phyloP scores from a whole-genome alignment of 1,140 invertebrate genomes.

The Pseudomyrmex flavicornis region DNA sequence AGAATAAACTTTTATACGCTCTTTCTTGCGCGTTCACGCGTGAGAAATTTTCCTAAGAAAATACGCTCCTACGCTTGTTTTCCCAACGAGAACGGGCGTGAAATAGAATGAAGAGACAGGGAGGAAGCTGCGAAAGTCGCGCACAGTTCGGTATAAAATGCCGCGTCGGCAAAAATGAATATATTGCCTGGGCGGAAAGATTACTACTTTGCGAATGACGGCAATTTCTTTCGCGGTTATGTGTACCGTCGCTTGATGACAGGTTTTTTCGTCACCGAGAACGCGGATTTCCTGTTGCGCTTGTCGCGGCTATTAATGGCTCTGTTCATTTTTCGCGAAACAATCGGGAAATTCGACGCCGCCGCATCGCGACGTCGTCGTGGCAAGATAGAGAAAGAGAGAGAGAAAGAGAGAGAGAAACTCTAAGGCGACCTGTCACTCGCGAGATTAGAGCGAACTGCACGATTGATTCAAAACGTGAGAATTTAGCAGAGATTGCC shows the following conservation, averaged over 20 bases:
- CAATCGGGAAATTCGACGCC: constrained; percentile 26
- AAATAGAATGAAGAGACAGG: constrained; percentile 25
- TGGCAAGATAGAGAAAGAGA: neutral
- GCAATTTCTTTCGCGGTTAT: constrained; percentile 72
- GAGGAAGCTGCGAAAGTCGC: constrained; percentile 60
- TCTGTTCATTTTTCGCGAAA: constrained; percentile 35
- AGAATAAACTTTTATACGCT: neutral
- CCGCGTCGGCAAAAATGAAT: constrained; percentile 63
- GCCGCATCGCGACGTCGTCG: neutral
- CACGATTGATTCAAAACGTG: constrained; percentile 61
- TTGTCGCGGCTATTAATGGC: constrained; percentile 40
- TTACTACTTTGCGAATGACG: constrained; percentile 65
- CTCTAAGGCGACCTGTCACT: constrained; percentile 37
- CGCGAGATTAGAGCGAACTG: constrained; percentile 56
- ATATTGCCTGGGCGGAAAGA: constrained; percentile 74
- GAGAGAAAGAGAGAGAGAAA: no score
- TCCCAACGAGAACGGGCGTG: constrained; percentile 34
- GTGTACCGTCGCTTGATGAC: constrained; percentile 63
- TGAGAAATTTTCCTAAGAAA: constrained; percentile 36
- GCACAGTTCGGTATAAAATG: constrained; percentile 62
- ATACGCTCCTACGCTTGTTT: constrained; percentile 27
- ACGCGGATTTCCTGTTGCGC: constrained; percentile 59
- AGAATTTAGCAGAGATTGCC: constrained; percentile 54
- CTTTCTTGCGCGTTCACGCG: neutral
- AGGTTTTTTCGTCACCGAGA: constrained; percentile 59